Evolutionary conservation across 2,113 vertebrate species (phyloP).

Genomic region (Mesocricetus auratus): DNA sequence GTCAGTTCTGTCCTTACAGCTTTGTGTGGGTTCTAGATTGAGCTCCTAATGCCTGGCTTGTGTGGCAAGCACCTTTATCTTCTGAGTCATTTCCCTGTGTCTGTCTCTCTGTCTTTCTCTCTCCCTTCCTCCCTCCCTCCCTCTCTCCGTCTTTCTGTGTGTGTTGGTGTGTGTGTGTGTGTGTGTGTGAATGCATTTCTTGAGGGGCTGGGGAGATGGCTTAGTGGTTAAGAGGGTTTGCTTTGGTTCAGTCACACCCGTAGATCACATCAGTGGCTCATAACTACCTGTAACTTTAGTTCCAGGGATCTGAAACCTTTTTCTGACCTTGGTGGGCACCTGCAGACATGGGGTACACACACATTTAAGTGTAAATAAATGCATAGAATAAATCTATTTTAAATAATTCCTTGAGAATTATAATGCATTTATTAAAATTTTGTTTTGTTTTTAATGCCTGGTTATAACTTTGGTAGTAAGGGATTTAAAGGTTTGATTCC

Average conservation of each 20-base stretch:
- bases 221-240: neutral
- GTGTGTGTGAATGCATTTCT: neutral
- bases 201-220: neutral
- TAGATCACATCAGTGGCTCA: neutral
- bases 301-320: neutral
- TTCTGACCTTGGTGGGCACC: neutral
- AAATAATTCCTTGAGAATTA: constrained; percentile 46
- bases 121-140: neutral
- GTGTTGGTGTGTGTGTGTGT: too few species aligned
- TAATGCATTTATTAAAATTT: constrained; percentile 52
- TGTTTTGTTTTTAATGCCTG: constrained; percentile 58
- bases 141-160: neutral
- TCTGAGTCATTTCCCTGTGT: neutral
- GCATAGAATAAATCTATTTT: neutral
- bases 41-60: neutral
- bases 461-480: constrained; percentile 40
- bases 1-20: neutral
- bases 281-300: neutral
- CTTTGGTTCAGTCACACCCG: neutral
- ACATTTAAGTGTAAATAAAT: neutral
- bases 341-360: neutral
- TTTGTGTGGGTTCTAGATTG: neutral
- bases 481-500: constrained; percentile 11
- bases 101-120: neutral
- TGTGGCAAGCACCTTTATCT: neutral